These are phyloP conservation scores for Trissolcus brochymenae DNA, from an alignment of 2,888 invertebrate species.

Conservation along the genomic window DNA sequence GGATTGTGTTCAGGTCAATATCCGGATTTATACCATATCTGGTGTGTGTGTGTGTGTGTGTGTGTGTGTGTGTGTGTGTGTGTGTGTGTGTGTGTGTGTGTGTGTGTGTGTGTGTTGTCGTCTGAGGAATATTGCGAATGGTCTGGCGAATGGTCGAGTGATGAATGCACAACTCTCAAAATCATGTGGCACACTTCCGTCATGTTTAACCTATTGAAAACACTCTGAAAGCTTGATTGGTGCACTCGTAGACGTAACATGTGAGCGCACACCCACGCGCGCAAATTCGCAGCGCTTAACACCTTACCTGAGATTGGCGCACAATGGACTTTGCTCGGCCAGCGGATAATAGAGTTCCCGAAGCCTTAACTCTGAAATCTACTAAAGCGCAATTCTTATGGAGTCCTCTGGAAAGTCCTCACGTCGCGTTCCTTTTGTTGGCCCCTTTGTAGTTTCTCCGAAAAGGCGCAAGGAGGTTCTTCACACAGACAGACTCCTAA, in stretches of 20 bases:
- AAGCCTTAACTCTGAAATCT: conserved; percentile 50
- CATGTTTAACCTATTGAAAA: conserved; percentile 37
- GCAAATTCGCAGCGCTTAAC: conserved; percentile 28
- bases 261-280: conserved; percentile 11
- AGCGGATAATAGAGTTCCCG: conserved; percentile 63
- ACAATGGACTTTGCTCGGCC: conserved; percentile 57
- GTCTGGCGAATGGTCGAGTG: neutral
- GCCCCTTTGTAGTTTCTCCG: conserved; percentile 57
- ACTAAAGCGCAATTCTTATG: conserved; percentile 56
- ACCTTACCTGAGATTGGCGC: conserved; percentile 16
- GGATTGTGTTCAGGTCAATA: too few relatives aligned
- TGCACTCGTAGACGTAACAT: neutral
- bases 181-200: conserved; percentile 20
- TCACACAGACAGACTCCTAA: conserved; percentile 12
- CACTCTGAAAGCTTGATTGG: neutral
- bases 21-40: too few relatives aligned
- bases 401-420: conserved; percentile 50
- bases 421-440: conserved; percentile 61
- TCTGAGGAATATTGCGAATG: too few relatives aligned
- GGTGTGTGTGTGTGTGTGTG: too few relatives aligned
- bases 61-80: too few relatives aligned
- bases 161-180: neutral
- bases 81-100: too few relatives aligned
- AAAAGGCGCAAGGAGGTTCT: conserved; percentile 49
- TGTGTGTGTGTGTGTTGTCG: too few relatives aligned